These are phyloP conservation scores for Pristionchus fissidentatus DNA, from an alignment of 2,888 invertebrate genomes.

Conservation along the genomic window DNA sequence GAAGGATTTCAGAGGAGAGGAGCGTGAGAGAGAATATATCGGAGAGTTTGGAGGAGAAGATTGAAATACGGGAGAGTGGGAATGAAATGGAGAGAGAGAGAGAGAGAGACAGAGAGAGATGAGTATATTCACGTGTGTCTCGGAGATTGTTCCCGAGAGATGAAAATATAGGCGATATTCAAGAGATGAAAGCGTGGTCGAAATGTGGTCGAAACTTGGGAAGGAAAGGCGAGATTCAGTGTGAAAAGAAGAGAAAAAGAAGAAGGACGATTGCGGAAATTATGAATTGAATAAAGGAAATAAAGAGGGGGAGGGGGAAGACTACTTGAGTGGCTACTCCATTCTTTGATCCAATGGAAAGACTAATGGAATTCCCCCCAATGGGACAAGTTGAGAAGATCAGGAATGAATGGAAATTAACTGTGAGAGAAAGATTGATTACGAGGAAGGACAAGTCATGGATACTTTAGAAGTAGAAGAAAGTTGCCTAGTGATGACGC, in stretches of 20 bases:
- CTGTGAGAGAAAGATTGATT: background rate
- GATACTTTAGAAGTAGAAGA: background rate
- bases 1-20: too few species aligned
- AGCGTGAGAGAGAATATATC: too few species aligned
- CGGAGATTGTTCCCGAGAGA: too few species aligned
- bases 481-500: background rate
- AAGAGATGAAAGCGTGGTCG: too few species aligned
- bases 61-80: too few species aligned
- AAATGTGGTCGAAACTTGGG: too few species aligned
- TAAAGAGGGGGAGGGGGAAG: background rate
- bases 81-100: too few species aligned
- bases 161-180: too few species aligned
- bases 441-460: background rate
- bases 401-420: background rate
- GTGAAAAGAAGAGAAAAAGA: too few species aligned
- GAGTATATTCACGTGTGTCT: background rate
- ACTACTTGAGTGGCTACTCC: background rate
- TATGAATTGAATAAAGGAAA: conserved; percentile 31
- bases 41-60: too few species aligned
- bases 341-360: background rate
- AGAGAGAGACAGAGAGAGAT: background rate
- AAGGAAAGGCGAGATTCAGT: too few species aligned
- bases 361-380: background rate
- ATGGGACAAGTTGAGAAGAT: background rate
- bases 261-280: background rate